Evolutionary conservation across 2,888 invertebrate genomes (phyloP).

Genomic region (Chrysomela aeneicollis): DNA sequence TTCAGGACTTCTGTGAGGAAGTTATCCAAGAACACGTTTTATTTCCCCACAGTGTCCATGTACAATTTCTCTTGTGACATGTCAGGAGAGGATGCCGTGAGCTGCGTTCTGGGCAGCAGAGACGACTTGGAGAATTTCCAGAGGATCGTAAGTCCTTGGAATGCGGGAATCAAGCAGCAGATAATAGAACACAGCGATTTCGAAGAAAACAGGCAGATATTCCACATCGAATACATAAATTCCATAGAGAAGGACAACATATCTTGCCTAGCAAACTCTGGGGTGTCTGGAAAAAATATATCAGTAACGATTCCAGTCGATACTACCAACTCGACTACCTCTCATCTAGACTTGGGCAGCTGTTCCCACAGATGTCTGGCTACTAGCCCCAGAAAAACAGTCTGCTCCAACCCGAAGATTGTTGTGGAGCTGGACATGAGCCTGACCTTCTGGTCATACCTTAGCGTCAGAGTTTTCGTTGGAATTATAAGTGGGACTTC

Average conservation of each 20-base stretch:
- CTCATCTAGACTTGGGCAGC: conserved; percentile 59
- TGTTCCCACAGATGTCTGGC: conserved; percentile 70
- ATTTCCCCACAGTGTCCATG: conserved; percentile 70
- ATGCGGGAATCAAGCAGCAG: conserved; percentile 33
- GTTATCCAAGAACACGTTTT: conserved; percentile 65
- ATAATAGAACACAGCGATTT: conserved; percentile 43
- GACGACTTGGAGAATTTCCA: conserved; percentile 38
- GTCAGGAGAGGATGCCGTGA: conserved; percentile 21
- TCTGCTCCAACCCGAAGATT: conserved; percentile 69
- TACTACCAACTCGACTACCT: conserved; percentile 57
- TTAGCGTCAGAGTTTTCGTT: conserved; percentile 69
- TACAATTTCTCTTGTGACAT: conserved; percentile 57
- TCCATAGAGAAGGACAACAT: conserved; percentile 38
- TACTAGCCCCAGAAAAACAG: conserved; percentile 64
- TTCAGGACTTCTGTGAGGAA: conserved; percentile 68
- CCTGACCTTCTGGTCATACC: conserved; percentile 78
- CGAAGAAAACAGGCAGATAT: conserved; percentile 46
- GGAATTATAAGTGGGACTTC: conserved; percentile 78
- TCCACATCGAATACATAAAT: conserved; percentile 41
- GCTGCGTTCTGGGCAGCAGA: conserved; percentile 44
- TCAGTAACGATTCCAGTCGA: conserved; percentile 60
- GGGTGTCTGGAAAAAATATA: conserved; percentile 57
- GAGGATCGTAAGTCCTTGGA: conserved; percentile 33
- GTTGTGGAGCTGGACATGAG: conserved; percentile 69
- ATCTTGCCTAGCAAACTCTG: conserved; percentile 54